A percentile compares a stretch with the other conserved stretches of the same genome.
phyloP scores from a whole-genome alignment of 2,113 vertebrate genomes.

The Lucifuga dentata region DNA sequence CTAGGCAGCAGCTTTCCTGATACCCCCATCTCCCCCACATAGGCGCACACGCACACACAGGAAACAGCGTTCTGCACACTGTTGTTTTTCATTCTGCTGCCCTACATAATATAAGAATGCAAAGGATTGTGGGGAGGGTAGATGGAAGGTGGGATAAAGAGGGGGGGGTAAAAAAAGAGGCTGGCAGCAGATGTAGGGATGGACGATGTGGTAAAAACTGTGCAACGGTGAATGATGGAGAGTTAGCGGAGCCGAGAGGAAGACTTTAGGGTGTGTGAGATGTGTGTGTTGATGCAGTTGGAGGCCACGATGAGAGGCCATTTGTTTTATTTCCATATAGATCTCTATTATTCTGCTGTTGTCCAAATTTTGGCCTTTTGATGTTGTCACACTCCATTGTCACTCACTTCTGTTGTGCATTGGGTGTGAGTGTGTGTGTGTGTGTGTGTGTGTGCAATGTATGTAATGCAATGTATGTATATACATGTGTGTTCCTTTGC shows the following conservation, averaged over 20 bases:
- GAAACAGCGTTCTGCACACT: background rate
- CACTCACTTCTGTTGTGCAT: too few relatives aligned
- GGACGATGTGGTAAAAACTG: background rate
- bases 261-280: too few relatives aligned
- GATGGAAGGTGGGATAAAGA: background rate
- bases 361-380: too few relatives aligned
- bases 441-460: background rate
- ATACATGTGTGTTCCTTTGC: too few relatives aligned
- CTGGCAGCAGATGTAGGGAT: background rate
- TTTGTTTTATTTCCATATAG: too few relatives aligned
- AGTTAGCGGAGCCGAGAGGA: too few relatives aligned
- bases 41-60: background rate
- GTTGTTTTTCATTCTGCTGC: constrained; percentile 27
- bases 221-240: background rate
- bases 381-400: too few relatives aligned
- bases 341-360: too few relatives aligned
- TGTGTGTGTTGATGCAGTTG: too few relatives aligned
- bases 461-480: too few relatives aligned
- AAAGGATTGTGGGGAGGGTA: constrained; percentile 10
- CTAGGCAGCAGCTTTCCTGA: constrained; percentile 20
- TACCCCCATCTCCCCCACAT: background rate
- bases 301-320: too few relatives aligned
- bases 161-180: background rate
- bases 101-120: constrained; percentile 41
- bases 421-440: background rate